Conservation (phyloP, 2,888 invertebrate genomes). For the Vesta saturnalis region DNA sequence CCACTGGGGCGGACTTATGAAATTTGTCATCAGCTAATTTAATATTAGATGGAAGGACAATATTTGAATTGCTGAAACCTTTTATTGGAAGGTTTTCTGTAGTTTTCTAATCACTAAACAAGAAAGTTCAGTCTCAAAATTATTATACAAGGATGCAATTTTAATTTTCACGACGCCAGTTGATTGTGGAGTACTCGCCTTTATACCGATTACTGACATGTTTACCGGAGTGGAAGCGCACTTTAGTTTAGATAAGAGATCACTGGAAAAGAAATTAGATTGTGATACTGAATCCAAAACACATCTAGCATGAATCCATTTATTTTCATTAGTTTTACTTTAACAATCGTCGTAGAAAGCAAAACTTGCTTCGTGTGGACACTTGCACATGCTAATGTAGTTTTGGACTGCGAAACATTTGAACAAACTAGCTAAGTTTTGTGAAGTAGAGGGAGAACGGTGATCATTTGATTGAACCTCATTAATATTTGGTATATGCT, state of each 20-base stretch:
- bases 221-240: background rate
- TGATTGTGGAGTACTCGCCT: background rate
- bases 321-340: conserved; percentile 7
- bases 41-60: conserved; percentile 15
- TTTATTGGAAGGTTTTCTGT: conserved; percentile 4
- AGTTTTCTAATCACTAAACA: conserved; percentile 15
- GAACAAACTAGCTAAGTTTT: background rate
- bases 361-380: no score
- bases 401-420: background rate
- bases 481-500: background rate
- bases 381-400: background rate
- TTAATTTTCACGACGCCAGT: background rate
- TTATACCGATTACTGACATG: background rate
- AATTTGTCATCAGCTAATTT: no score
- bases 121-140: no score
- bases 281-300: conserved; percentile 4
- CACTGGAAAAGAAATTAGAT: background rate
- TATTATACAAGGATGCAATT: background rate
- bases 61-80: background rate
- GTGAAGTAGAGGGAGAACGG: no score
- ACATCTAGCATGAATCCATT: no score
- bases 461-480: no score
- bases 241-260: background rate
- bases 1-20: no score
- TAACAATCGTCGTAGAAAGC: conserved; percentile 3